Conservation (phyloP, 2,797 vertebrate genomes). For the Hippopotamyrus pictus region DNA sequence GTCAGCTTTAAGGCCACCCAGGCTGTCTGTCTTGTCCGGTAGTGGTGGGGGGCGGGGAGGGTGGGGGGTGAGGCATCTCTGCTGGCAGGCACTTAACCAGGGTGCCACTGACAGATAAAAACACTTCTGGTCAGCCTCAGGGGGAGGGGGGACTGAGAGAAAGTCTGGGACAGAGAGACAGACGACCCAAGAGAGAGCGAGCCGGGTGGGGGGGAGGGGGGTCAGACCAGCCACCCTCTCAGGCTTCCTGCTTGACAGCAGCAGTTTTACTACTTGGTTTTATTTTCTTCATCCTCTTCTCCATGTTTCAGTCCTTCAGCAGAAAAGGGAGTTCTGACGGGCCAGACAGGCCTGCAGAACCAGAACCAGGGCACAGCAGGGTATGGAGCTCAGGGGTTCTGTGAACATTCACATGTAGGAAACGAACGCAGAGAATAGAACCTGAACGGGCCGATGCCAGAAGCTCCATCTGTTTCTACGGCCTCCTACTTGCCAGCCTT, state of each 20-base stretch:
- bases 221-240: background rate
- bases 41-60: slow-evolving; percentile 24
- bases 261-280: background rate
- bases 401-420: slow-evolving; percentile 17
- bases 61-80: slow-evolving; percentile 37
- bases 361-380: background rate
- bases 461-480: background rate
- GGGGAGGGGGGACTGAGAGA: background rate
- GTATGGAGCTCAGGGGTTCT: background rate
- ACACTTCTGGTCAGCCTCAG: slow-evolving; percentile 40
- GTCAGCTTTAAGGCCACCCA: background rate
- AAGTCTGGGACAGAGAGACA: background rate
- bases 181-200: background rate
- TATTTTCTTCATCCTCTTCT: background rate
- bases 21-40: background rate
- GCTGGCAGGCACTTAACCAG: slow-evolving; percentile 8
- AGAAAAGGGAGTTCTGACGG: background rate
- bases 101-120: slow-evolving; percentile 56
- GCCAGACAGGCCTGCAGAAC: background rate
- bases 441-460: background rate
- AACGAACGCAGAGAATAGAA: background rate
- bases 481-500: background rate
- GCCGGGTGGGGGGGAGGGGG: background rate
- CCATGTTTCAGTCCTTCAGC: background rate
- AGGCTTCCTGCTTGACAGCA: slow-evolving; percentile 11